Evolutionary conservation across 2,797 vertebrate genomes (phyloP), one percentile per base, ranked within the genome.

Genomic region (Decapterus maruadsi): DNA sequence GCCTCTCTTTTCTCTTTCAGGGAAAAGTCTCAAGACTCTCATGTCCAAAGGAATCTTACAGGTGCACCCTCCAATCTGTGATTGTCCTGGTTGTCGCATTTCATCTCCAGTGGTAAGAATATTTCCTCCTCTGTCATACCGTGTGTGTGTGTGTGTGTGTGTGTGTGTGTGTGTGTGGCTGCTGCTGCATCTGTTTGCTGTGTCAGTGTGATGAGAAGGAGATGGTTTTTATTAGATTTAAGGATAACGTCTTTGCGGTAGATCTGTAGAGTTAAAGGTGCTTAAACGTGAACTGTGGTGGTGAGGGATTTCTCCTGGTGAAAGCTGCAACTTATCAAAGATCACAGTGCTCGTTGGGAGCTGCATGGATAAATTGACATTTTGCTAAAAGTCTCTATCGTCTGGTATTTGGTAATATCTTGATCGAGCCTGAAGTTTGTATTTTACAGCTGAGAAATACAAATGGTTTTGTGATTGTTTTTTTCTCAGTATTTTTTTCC

Each of bases 11-110:
- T 73, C 62, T 5, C 84, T 78, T 87, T 9, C 90, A 99, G 98
- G 98, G 86, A 99, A 99, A 96, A 99, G 98, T 94, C 96, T 99
- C 94, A 99, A 99, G 97, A 99, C 98, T 88, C 98, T 99, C 90
- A 99, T 99, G 98, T 99, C 98, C 95, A 99, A 99, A 96, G 98
- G 98, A 95, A 98, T 99, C 94, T 97, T 99, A 96, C 98, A 99
- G 95, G 98, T 99, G 95, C 98, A 99, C 92, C 98, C 98, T 94
- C 98, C 98, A 50, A 99, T 99, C 96, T 99, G 98, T 93, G 98
- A 99, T 92, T 99, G 98, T 90, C 97, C 98, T 19, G 98, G 98
- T 87, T 99, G 98, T 95, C 97, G 98, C 90, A 99, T 99, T 93
- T 99, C 98, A 86, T 99, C 98, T 94, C 98, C 98, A 87, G 98